Conservation (phyloP, 2,888 invertebrate species). For the Shargacucullia verbasci region DNA sequence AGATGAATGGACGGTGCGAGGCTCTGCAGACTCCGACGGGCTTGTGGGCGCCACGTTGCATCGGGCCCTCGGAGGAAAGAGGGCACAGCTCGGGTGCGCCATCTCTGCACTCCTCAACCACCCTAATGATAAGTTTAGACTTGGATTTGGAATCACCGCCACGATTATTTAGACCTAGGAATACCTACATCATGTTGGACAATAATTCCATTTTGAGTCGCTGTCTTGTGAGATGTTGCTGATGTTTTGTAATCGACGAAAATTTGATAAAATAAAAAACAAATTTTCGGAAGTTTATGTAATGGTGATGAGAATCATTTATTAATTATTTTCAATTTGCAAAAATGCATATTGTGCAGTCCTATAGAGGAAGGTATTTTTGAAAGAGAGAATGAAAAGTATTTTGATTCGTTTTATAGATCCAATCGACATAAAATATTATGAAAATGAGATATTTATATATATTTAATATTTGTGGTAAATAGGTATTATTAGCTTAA, state of each 20-base stretch:
- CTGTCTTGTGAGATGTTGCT: neutral
- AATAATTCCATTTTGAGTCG: neutral
- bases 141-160: constrained; percentile 82
- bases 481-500: constrained; percentile 33
- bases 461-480: constrained; percentile 36
- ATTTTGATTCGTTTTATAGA: constrained; percentile 25
- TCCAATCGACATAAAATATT: constrained; percentile 13
- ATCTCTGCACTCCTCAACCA: constrained; percentile 84
- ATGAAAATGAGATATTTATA: constrained; percentile 17
- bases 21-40: constrained; percentile 83
- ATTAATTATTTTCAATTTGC: no score
- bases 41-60: constrained; percentile 83
- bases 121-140: constrained; percentile 84
- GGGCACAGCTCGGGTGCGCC: constrained; percentile 77
- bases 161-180: constrained; percentile 66
- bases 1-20: constrained; percentile 80
- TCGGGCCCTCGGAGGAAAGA: constrained; percentile 76
- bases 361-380: no score
- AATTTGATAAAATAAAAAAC: no score
- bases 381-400: neutral
- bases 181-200: constrained; percentile 1
- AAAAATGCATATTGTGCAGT: no score
- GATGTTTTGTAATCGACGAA: no score
- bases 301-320: no score
- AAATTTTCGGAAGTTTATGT: no score